Percentiles rank a stretch among this genome's conserved stretches.
These are phyloP conservation scores for Augochlora pura DNA, from an alignment of 1,140 invertebrate genomes.

Conservation along the genomic window DNA sequence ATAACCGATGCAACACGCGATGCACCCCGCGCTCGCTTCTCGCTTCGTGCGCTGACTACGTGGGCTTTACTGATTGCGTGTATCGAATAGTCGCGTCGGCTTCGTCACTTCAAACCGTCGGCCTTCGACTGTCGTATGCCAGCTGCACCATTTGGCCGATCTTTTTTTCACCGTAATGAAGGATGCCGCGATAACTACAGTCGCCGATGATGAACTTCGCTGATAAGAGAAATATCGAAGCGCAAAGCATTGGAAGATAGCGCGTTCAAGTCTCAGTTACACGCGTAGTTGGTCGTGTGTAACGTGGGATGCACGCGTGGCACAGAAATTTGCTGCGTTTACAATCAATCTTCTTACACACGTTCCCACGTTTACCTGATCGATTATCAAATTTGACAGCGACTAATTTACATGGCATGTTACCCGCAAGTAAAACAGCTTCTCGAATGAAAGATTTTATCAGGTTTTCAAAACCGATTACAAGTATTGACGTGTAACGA, in stretches of 20 bases:
- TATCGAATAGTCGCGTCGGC: constrained; percentile 23
- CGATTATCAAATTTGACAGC: no score
- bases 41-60: constrained; percentile 42
- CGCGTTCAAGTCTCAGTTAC: neutral
- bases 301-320: no score
- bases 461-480: no score
- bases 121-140: constrained; percentile 40
- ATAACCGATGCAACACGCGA: constrained; percentile 40
- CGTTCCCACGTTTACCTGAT: no score
- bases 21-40: constrained; percentile 5
- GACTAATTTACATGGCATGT: no score
- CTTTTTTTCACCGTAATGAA: neutral
- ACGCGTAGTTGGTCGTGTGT: no score
- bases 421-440: no score
- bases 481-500: no score
- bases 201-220: neutral
- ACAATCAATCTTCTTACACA: no score
- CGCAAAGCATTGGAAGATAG: neutral
- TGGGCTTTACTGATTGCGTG: constrained; percentile 21
- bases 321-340: no score
- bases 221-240: neutral
- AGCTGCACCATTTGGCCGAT: constrained; percentile 12
- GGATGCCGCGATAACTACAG: neutral
- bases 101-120: constrained; percentile 33
- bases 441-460: no score